These are phyloP conservation scores for Chrysopilus asiliformis DNA, from an alignment of 2,888 invertebrate genomes.

Conservation along the genomic window DNA sequence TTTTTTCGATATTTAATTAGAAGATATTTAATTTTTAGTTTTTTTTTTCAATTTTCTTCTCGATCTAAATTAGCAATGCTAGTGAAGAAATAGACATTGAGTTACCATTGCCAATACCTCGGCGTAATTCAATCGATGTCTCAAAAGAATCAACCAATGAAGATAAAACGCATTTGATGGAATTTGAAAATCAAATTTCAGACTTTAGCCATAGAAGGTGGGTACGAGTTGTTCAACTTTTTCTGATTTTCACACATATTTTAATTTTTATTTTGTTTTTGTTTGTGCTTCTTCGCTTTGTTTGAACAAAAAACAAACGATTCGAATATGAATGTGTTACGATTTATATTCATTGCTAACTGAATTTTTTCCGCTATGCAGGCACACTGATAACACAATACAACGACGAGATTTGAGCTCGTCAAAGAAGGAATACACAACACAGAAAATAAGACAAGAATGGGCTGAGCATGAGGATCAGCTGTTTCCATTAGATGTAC, in stretches of 20 bases:
- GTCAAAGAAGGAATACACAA: constrained; percentile 32
- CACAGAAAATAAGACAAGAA: constrained; percentile 35
- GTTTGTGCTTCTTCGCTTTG: too few relatives aligned
- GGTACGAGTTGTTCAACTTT: neutral
- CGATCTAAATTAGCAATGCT: constrained; percentile 28
- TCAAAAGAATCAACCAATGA: constrained; percentile 41
- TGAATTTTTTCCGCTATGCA: too few relatives aligned
- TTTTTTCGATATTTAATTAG: constrained; percentile 16
- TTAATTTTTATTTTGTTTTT: neutral
- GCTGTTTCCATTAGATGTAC: constrained; percentile 27
- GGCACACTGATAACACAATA: constrained; percentile 43
- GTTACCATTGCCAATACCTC: constrained; percentile 39
- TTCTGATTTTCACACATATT: neutral
- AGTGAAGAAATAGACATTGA: constrained; percentile 40
- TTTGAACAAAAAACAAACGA: too few relatives aligned
- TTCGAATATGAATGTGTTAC: too few relatives aligned
- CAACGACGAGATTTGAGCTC: constrained; percentile 28
- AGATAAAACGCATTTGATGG: constrained; percentile 22
- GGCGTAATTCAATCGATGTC: constrained; percentile 46
- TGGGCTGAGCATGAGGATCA: constrained; percentile 36
- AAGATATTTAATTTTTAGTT: constrained; percentile 8
- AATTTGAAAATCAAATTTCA: constrained; percentile 53
- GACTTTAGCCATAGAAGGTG: constrained; percentile 39
- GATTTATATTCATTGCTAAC: too few relatives aligned
- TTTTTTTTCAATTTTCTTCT: constrained; percentile 8